Evolutionary conservation across 2,888 invertebrate species (phyloP), one percentile per base, ranked within the genome.

Genomic region (Oligia latruncula): DNA sequence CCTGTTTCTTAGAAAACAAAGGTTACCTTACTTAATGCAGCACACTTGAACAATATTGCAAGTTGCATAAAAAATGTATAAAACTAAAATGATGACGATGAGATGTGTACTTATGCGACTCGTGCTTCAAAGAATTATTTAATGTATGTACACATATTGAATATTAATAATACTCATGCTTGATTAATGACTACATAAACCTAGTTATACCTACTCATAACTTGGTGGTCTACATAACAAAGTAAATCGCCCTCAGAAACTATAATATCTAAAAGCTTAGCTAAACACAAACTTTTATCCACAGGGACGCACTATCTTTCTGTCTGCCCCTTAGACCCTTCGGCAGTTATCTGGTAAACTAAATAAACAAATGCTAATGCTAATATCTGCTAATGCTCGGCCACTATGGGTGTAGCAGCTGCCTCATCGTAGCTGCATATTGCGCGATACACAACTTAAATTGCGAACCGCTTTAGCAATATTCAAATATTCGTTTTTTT

Each of bases 391-490:
- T 74, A 74, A 77, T 74, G 29, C 67, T 62, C n/a, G 46, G 49
- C 55, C 35, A 73, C 49, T 74, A 55, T n/a, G 43, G 43, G 5
- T 70, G 64, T 43, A 72, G 40, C 66, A 75, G 29, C 66, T 77
- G 29, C 35, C 49, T 62, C 71, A 52, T 71, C 49, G 49, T 62
- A 40, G 29, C n/a, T 68, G 66, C 55, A 76, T 65, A 55, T 85
- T 85, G 74, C 80, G 66, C 58, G 58, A 80, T 83, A 77, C 62
- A 82, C 86, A 79, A 74, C 60, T 65, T 68, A 60, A 79, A 82
- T 74, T 71, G 71, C 74, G 17, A 85, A 74, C 67, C 67, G 79
- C 74, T 85, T 82, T 79, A 23, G 79, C 83, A 82, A 82, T 77
- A 86, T 71, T 83, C 2, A 52, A 66, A 72, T 68, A 68, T 74